Conservation (phyloP, 2,888 invertebrate species). For the Lasioglossum lativentre region DNA sequence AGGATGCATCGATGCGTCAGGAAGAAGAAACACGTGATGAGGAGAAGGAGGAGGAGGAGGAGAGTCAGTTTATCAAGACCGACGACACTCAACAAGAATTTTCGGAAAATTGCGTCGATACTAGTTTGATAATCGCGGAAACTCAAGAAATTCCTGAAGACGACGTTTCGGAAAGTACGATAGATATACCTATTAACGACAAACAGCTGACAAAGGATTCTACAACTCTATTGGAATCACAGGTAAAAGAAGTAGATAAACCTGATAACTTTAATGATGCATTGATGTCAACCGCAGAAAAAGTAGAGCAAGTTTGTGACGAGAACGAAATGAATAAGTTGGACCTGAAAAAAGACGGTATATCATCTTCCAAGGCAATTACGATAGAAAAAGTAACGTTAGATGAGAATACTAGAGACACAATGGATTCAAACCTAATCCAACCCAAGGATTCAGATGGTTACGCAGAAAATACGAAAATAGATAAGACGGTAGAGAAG, state of each 20-base stretch:
- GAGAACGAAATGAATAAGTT: background rate
- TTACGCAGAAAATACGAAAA: background rate
- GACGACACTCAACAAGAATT: conserved; percentile 48
- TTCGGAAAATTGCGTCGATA: conserved; percentile 10
- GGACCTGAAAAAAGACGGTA: conserved; percentile 9
- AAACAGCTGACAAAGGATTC: conserved; percentile 20
- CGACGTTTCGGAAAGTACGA: conserved; percentile 5
- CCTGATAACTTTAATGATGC: conserved; percentile 51
- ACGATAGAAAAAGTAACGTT: conserved; percentile 30
- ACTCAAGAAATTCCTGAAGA: conserved; percentile 59
- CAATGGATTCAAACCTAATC: background rate
- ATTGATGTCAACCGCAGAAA: conserved; percentile 1
- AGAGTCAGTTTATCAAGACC: conserved; percentile 38
- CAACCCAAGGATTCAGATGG: background rate
- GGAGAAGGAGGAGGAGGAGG: conserved; percentile 22
- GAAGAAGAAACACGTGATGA: background rate
- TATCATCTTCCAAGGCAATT: background rate
- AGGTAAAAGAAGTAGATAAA: conserved; percentile 47
- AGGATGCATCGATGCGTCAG: conserved; percentile 29
- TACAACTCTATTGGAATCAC: conserved; percentile 30
- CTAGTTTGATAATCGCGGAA: conserved; percentile 63
- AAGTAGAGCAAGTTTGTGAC: background rate
- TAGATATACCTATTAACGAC: background rate
- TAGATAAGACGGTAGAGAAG: background rate
- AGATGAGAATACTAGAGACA: conserved; percentile 16